Percentiles rank a stretch among this genome's conserved stretches.
These are phyloP conservation scores for Meda fulgida DNA, from an alignment of 2,797 vertebrate genomes.

Conservation along the genomic window DNA sequence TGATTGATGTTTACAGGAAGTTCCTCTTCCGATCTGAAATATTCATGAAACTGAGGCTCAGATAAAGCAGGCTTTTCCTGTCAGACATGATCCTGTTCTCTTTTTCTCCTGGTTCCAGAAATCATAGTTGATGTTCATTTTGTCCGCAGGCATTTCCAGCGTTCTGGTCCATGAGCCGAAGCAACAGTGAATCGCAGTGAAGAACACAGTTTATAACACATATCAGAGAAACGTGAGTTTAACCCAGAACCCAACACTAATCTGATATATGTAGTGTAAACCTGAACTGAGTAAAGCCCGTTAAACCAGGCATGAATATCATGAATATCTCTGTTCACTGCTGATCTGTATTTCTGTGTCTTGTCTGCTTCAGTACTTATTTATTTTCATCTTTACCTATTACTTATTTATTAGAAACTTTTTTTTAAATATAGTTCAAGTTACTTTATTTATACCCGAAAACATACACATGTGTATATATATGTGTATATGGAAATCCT, in stretches of 20 bases:
- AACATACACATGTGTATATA: too few relatives aligned
- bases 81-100: background rate
- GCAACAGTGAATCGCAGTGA: background rate
- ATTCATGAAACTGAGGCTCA: conserved; percentile 74
- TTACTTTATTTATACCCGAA: too few relatives aligned
- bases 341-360: background rate
- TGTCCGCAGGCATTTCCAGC: background rate
- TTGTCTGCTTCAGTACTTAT: background rate
- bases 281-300: background rate
- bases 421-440: too few relatives aligned
- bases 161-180: background rate
- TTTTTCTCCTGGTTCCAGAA: background rate
- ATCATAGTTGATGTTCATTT: background rate
- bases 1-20: conserved; percentile 82
- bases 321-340: background rate
- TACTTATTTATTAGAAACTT: too few relatives aligned
- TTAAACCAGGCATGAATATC: background rate
- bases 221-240: background rate
- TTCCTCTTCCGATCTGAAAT: conserved; percentile 76
- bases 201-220: too few relatives aligned
- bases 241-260: background rate
- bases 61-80: conserved; percentile 55
- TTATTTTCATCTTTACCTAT: background rate
- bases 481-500: too few relatives aligned
- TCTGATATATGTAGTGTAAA: background rate